These are phyloP conservation scores for Cephalotes varians DNA, from an alignment of 2,888 invertebrate genomes.

Conservation along the genomic window DNA sequence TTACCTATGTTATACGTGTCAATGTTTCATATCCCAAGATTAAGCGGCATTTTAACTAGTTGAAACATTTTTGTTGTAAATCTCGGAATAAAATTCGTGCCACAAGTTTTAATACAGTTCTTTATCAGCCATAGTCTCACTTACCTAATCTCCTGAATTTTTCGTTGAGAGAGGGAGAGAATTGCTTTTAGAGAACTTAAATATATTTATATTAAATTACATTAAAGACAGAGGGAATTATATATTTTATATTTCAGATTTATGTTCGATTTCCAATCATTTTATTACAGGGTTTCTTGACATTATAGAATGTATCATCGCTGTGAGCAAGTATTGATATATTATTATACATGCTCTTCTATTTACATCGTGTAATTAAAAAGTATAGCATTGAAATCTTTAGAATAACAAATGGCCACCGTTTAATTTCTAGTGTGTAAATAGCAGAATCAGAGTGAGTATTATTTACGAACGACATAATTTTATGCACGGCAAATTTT, in stretches of 20 bases:
- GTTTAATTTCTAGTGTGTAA: constrained; percentile 47
- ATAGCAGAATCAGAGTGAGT: constrained; percentile 48
- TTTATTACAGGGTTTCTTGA: constrained; percentile 49
- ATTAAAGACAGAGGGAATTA: background rate
- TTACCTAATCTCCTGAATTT: constrained; percentile 63
- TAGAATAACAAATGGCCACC: constrained; percentile 44
- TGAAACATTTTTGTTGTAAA: constrained; percentile 84
- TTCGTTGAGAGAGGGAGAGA: constrained; percentile 25
- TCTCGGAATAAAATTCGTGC: constrained; percentile 85
- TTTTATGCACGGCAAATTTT: constrained; percentile 38
- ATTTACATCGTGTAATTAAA: constrained; percentile 52
- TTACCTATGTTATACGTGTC: constrained; percentile 85
- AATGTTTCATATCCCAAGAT: constrained; percentile 85
- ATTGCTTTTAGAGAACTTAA: constrained; percentile 33
- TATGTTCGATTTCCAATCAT: constrained; percentile 48
- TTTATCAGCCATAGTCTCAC: constrained; percentile 72
- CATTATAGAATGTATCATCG: constrained; percentile 41
- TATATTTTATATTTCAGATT: constrained; percentile 46
- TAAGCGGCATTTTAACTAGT: constrained; percentile 85
- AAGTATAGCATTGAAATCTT: constrained; percentile 46
- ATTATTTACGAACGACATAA: constrained; percentile 41
- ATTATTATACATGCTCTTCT: constrained; percentile 42
- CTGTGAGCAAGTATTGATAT: constrained; percentile 44
- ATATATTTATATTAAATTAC: constrained; percentile 9
- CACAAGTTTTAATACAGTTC: constrained; percentile 82